Conservation (phyloP, 1,140 invertebrate species). For the Bombus waltoni region DNA sequence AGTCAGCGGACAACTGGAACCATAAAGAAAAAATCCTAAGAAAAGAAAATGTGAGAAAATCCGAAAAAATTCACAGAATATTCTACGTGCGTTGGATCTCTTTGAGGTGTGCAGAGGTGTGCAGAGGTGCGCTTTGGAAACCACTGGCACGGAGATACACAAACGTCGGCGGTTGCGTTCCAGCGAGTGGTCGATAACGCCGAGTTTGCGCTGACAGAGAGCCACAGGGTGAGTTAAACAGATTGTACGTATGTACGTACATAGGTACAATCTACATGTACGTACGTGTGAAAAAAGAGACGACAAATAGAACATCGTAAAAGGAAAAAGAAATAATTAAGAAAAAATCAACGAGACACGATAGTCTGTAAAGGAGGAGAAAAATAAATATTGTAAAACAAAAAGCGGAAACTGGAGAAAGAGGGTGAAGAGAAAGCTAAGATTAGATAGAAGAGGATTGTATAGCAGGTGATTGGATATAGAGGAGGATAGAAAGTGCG, state of each 20-base stretch:
- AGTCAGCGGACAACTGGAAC: no score
- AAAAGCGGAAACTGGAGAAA: neutral
- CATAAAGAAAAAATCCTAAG: no score
- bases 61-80: neutral
- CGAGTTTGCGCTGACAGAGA: constrained; percentile 74
- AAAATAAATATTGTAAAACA: neutral
- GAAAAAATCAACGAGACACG: neutral
- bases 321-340: neutral
- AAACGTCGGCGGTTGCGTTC: constrained; percentile 28
- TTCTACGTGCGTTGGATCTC: neutral
- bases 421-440: neutral
- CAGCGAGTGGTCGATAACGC: constrained; percentile 72
- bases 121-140: constrained; percentile 43
- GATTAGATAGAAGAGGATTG: constrained; percentile 4
- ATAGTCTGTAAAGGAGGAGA: neutral
- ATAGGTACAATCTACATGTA: neutral
- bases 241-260: neutral
- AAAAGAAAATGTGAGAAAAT: neutral
- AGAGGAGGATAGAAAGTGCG: constrained; percentile 28
- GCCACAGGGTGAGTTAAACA: constrained; percentile 19
- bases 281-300: neutral
- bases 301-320: neutral
- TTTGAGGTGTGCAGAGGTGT: constrained; percentile 19
- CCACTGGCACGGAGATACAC: constrained; percentile 33
- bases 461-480: neutral